phyloP scores from a whole-genome alignment of 2,888 invertebrate species.

The Oconnorella tubifera region DNA sequence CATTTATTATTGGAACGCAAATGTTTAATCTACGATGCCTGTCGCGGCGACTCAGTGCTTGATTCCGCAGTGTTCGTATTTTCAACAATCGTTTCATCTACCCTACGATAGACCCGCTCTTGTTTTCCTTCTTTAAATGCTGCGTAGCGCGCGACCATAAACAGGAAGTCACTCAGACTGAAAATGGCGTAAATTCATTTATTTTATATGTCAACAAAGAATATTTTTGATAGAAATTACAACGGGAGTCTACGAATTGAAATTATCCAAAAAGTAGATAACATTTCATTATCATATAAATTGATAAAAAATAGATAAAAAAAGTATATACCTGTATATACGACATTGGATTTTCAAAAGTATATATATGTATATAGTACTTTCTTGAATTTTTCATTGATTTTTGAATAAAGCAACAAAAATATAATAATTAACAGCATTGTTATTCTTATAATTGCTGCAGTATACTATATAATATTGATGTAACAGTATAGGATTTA shows the following conservation, averaged over 20 bases:
- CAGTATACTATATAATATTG: neutral
- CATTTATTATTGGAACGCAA: too few species aligned
- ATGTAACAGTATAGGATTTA: too few species aligned
- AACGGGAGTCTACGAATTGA: neutral
- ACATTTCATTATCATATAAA: constrained; percentile 4
- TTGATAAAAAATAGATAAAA: constrained; percentile 2
- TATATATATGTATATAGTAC: too few species aligned
- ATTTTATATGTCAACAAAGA: neutral
- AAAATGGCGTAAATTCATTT: constrained; percentile 8
- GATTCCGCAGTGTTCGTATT: too few species aligned
- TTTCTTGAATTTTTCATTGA: too few species aligned
- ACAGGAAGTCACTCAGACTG: constrained; percentile 66
- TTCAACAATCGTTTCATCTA: too few species aligned
- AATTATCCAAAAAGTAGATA: neutral
- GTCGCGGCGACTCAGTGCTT: too few species aligned
- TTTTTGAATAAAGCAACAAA: too few species aligned
- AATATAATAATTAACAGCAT: neutral
- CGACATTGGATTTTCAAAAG: too few species aligned
- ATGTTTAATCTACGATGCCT: too few species aligned
- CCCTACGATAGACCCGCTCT: constrained; percentile 63
- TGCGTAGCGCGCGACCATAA: constrained; percentile 67
- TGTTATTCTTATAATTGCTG: neutral
- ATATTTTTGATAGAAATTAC: neutral
- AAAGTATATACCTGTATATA: neutral
- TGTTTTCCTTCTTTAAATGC: constrained; percentile 65